Evolutionary conservation across 2,797 vertebrate genomes (phyloP), one percentile per base, ranked within the genome.

Genomic region (Australoheros facetus): DNA sequence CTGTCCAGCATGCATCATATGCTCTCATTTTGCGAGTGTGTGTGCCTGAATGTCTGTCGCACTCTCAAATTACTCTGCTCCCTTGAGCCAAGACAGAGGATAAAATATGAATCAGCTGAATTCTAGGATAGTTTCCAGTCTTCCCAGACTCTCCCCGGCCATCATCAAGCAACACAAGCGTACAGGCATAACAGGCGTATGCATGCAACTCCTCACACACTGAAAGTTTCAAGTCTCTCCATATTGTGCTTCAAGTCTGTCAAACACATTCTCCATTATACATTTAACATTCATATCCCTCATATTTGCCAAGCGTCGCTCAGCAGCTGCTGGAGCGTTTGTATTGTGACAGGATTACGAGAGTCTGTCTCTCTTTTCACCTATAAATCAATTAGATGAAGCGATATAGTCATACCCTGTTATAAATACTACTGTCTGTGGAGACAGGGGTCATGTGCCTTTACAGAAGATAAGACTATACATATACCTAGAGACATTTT

Each of bases 41-140:
- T 80, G 79, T 79, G 85, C 69, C 56, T 73, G 71, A 84, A 56
- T 76, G 77, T 81, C 34, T 91, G 83, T 91, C 79, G 77, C 88
- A 88, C 87, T 93, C 89, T 88, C 91, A 92, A 90, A 90, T 91
- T 90, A 92, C 90, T 90, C 90, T 76, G 85, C 87, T 91, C 91
- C 87, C 88, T 81, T 89, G 90, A 93, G 90, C 93, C 93, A 91
- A 91, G 89, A 92, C 88, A 73, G 82, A 88, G 88, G 89, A 93
- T 94, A 93, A 93, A 94, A 94, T 93, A 94, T 94, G 91, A 94
- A 94, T 95, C 93, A 94, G 93, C 93, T 93, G 85, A 93, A 91
- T 92, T 89, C 93, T 93, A 87, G 89, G 91, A 92, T 86, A 78
- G 86, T 91, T 93, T 94, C 93, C 92, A 92, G 90, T 91, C 89